Evolutionary conservation across 2,888 invertebrate species (phyloP), one percentile per base, ranked within the genome.

Genomic region (Drosophila histrio): DNA sequence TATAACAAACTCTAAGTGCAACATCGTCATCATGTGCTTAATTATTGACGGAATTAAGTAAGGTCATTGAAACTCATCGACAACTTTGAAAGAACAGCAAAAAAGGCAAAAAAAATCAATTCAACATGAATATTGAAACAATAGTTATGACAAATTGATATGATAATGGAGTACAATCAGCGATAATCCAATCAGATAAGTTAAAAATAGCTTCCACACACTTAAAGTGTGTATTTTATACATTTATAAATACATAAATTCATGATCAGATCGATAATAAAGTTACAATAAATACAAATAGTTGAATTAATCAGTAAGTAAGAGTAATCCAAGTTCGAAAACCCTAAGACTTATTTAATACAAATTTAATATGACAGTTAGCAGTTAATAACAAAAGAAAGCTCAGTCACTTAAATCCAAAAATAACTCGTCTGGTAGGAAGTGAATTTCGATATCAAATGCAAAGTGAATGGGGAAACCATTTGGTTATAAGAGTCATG

Each of bases 1-100:
- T 85, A 88, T 77, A 74, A 67, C 64, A 84, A 54, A 69, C 64
- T 63, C 50, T 39, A 60, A 68, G 50, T 69, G 56, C 43, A 61
- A 43, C 46, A 36, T 28, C 41, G 56, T 44, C 46, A 57, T 34
- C 52, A 38, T 8, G 43, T 38, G 32, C 34, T 68, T 38, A 44
- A 60, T 62, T 54, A 57, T 69, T 65, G 62, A 69, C 34, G 50
- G 46, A 26, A 17, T 50, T 19, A 36, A 34, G 56, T 21, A 66
- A 74, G 77, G 72, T 72, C 77, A 62, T 56, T 76, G 77, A 60
- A 72, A 52, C 66, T 59, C 72, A 72, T 66, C 62, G 43, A 73
- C 43, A 52, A 56, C 44, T 17, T 11, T 38, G 36, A 5, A 5
- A 38, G 17, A 44, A 30, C 24, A 34, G 11, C n/a, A 46, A 44